Evolutionary conservation across 2,888 invertebrate genomes (phyloP), one percentile per base, ranked within the genome.

Genomic region (Mimas tiliae): DNA sequence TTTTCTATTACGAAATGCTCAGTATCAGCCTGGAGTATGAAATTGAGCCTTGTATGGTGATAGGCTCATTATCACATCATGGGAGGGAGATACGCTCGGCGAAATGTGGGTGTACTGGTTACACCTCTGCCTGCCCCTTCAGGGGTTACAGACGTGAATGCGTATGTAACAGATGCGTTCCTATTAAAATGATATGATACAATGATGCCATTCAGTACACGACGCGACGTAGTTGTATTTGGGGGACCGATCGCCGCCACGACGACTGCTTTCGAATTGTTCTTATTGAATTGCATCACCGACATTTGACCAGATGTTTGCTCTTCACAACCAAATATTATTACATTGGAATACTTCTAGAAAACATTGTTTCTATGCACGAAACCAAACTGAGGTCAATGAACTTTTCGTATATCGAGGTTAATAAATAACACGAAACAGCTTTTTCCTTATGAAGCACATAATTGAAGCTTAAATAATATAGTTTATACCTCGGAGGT

Each of bases 241-340:
- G 16, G 19, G 1, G 16, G 19, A 6, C 42, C 38, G 19, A 42
- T 42, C 38, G 19, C 38, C 42, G 50, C 50, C 50, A 50, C 50
- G 8, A 19, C 12, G 12, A 42, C 19, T 69, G 67, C 68, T 69
- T 70, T 65, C 71, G 67, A 72, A 67, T 55, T 55, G 55, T 16
- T 19, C 19, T 19, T 16, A 42, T 58, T 42, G 58, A 42, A 58
- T 58, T 69, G 68, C 67, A 42, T 55, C 55, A 34, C 16, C 16
- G 38, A 38, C 16, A 38, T 11, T 16, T 16, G 11, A 42, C 4
- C 58, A 42, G 12, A 16, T 58, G 58, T 19, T 33, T 27, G 4
- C 2, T 48, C 16, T 48, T 16, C 0, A 38, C 38, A 48, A 19
- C 19, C 3, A 27, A 27, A 19, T 16, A 6, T 19, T 21, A 19